Evolutionary conservation across 2,888 invertebrate species (phyloP).

Genomic region (Rhamphomyia laevipes): DNA sequence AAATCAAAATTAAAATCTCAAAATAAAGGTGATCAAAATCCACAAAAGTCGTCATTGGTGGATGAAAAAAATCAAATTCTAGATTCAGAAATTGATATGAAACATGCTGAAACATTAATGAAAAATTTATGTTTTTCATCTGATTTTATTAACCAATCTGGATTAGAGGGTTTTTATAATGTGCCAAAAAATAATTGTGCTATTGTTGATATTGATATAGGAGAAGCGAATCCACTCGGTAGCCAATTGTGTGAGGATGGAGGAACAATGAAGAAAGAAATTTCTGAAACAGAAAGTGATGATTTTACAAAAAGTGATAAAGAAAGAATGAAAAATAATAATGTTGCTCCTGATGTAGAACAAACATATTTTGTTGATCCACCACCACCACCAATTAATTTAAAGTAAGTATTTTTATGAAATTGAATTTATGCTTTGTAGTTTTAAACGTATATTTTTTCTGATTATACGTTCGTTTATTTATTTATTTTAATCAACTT

Average conservation of each 20-base stretch:
- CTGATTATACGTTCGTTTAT: conserved; percentile 11
- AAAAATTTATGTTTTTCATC: conserved; percentile 34
- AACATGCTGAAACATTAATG: conserved; percentile 26
- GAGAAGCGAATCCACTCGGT: conserved; percentile 1
- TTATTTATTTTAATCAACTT: conserved; percentile 1
- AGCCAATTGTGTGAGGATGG: conserved; percentile 17
- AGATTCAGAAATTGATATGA: conserved; percentile 20
- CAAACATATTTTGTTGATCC: conserved; percentile 21
- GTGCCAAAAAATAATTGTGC: conserved; percentile 32
- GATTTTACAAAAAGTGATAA: conserved; percentile 36
- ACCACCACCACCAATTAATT: conserved; percentile 16
- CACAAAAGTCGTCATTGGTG: conserved; percentile 3
- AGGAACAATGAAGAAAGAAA: conserved; percentile 17
- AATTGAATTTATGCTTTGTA: too few relatives aligned
- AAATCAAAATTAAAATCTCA: conserved; percentile 26
- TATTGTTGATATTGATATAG: conserved; percentile 13
- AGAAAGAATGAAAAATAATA: conserved; percentile 21
- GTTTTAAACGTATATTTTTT: too few relatives aligned
- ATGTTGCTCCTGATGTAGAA: conserved; percentile 7
- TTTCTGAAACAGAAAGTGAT: conserved; percentile 30
- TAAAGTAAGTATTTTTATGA: conserved; percentile 13
- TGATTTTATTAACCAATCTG: conserved; percentile 25
- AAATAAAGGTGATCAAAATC: conserved; percentile 15
- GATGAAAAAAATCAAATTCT: conserved; percentile 7
- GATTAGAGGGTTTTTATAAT: conserved; percentile 27